These are phyloP conservation scores for Calidris pugnax DNA, from an alignment of 2,113 vertebrate species.

Conservation along the genomic window DNA sequence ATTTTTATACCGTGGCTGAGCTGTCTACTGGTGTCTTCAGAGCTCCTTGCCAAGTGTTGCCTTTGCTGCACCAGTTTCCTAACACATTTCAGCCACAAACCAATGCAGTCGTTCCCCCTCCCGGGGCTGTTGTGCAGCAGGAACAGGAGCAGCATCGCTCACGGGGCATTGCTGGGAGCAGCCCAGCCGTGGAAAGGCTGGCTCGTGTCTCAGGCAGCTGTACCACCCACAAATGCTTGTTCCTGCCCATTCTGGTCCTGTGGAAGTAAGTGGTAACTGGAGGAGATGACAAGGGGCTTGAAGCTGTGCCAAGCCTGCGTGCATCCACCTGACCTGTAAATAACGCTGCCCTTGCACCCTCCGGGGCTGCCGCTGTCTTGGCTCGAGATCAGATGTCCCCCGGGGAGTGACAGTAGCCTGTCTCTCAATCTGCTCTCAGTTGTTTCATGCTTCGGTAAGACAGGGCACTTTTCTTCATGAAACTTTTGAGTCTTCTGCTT, in stretches of 20 bases:
- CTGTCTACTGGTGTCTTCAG: background rate
- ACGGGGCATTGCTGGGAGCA: accelerated
- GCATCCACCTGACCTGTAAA: background rate
- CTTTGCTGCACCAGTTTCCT: background rate
- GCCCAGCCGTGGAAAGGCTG: background rate
- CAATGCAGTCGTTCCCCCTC: accelerated
- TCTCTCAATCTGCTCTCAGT: background rate
- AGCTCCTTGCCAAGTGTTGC: accelerated
- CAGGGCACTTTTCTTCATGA: background rate
- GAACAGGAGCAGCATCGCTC: background rate
- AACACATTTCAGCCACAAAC: background rate
- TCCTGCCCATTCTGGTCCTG: background rate
- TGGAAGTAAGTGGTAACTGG: background rate
- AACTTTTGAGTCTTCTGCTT: background rate
- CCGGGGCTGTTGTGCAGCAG: background rate
- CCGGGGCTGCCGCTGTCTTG: background rate
- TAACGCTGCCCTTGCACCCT: background rate
- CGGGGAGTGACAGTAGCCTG: background rate
- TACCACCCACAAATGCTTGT: background rate
- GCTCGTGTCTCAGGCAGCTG: accelerated
- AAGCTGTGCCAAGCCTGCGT: background rate
- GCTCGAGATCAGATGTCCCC: background rate
- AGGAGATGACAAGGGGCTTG: background rate
- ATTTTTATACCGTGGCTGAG: background rate
- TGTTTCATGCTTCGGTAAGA: background rate